Evolutionary conservation across 2,113 vertebrate genomes (phyloP), one percentile per base, ranked within the genome.

Genomic region (Zosterops lateralis): DNA sequence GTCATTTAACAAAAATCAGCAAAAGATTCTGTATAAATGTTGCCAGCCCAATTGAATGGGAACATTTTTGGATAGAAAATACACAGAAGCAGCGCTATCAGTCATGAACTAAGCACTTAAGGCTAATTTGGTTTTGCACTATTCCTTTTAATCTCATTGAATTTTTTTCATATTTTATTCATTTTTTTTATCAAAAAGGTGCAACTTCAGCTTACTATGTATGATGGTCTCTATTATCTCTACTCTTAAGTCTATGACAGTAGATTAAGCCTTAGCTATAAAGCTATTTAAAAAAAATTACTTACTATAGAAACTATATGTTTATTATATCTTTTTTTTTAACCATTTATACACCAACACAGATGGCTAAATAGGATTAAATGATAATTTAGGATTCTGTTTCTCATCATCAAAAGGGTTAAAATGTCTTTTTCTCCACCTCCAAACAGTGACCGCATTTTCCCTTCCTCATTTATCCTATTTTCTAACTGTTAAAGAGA

Each of bases 401-500:
- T 89, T 87, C 32, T 62, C 31, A 66, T 44, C 14, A 72, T 56
- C 29, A 60, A 47, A 87, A 80, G 28, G 20, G 42, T 80, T 90
- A 80, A 77, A 93, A 80, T 17, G 4, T 17, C 18, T 83, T 93
- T 73, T 68, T 8, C 24, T 34, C 44, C 32, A 25, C 19, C 36
- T 80, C 48, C n/a, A 76, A 83, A 70, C 11, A 74, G 40, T 20
- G 18, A 64, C 44, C 40, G 44, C 26, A 28, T 74, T 91, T 85
- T 73, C 48, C 34, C 21, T 77, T 89, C 38, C 62, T 85, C 84
- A 93, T 91, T 93, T 83, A 92, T 85, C 47, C 62, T 85, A 32
- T 92, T 92, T 93, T 87, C 74, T 56, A 95, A 24, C 62, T 71
- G 58, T 77, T 96, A 71, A 83, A 95, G 87, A 81, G 44, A 95